These are phyloP conservation scores for Tyria jacobaeae DNA, from an alignment of 2,888 invertebrate species.

Conservation along the genomic window DNA sequence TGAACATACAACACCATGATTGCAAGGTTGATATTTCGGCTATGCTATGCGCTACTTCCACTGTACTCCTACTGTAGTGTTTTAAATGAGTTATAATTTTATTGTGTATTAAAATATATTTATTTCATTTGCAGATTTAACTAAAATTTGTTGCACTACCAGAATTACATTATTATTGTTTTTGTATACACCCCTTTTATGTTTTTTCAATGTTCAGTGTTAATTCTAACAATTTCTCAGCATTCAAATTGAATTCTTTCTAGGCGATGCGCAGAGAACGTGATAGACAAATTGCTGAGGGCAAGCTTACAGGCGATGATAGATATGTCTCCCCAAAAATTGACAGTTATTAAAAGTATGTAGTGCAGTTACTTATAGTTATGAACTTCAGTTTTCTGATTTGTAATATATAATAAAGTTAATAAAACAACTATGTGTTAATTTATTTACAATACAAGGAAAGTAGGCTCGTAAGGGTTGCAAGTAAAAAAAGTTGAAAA, in stretches of 20 bases:
- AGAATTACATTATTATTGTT: too few species aligned
- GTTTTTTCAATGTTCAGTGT: neutral
- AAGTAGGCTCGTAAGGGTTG: too few species aligned
- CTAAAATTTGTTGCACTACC: too few species aligned
- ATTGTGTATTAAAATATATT: too few species aligned
- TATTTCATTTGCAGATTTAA: too few species aligned
- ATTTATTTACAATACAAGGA: neutral
- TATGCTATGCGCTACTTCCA: too few species aligned
- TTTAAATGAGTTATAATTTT: too few species aligned
- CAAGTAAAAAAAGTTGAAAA: too few species aligned
- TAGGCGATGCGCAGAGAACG: slow-evolving; percentile 89
- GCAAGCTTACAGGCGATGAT: slow-evolving; percentile 87
- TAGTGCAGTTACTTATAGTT: slow-evolving; percentile 27
- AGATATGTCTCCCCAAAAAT: slow-evolving; percentile 86
- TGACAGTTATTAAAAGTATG: slow-evolving; percentile 82
- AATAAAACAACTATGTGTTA: slow-evolving; percentile 17
- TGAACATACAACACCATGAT: too few species aligned
- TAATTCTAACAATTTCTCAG: neutral
- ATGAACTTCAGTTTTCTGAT: slow-evolving; percentile 23
- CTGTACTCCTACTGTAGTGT: too few species aligned
- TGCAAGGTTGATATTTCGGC: too few species aligned
- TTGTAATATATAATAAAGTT: slow-evolving; percentile 41
- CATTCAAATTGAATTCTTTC: slow-evolving; percentile 29
- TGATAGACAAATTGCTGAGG: slow-evolving; percentile 87
- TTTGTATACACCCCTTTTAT: neutral